A percentile compares a stretch with the other conserved stretches of the same genome.
Conservation (phyloP, 2,113 vertebrate genomes). For the Clarias macrocephalus region DNA sequence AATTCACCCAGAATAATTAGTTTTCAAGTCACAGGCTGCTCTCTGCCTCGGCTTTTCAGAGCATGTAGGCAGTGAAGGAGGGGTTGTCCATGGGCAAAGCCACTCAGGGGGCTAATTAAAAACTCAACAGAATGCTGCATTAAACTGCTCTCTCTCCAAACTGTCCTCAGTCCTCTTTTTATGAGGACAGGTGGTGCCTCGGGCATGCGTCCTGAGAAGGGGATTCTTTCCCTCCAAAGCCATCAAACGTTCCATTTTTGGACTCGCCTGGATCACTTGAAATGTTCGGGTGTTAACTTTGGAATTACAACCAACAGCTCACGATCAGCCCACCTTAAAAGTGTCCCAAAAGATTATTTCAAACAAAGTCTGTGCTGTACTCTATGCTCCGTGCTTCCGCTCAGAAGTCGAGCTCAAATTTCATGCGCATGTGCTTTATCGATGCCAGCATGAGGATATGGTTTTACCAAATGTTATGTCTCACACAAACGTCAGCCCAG, state of each 20-base stretch:
- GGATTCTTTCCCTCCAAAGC: slow-evolving; percentile 10
- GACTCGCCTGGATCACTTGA: background rate
- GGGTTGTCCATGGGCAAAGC: slow-evolving; percentile 20
- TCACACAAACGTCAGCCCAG: background rate
- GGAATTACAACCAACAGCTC: background rate
- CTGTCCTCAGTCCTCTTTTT: slow-evolving; percentile 40
- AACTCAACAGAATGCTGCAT: slow-evolving; percentile 39
- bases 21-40: slow-evolving; percentile 46
- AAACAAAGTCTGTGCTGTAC: background rate
- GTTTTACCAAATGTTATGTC: slow-evolving; percentile 38
- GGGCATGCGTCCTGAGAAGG: slow-evolving; percentile 25
- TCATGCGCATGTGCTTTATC: slow-evolving; percentile 12
- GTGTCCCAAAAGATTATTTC: background rate
- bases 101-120: slow-evolving; percentile 51
- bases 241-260: background rate
- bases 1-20: slow-evolving; percentile 44
- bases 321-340: background rate
- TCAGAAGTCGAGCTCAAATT: slow-evolving; percentile 19
- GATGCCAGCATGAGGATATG: slow-evolving; percentile 17
- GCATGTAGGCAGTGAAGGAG: slow-evolving; percentile 30
- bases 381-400: slow-evolving; percentile 11
- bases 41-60: slow-evolving; percentile 42
- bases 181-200: slow-evolving; percentile 52
- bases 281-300: background rate
- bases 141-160: slow-evolving; percentile 38